A percentile compares a stretch with the other conserved stretches of the same genome.
phyloP scores from a whole-genome alignment of 2,113 vertebrate species.

The Balaeniceps rex region DNA sequence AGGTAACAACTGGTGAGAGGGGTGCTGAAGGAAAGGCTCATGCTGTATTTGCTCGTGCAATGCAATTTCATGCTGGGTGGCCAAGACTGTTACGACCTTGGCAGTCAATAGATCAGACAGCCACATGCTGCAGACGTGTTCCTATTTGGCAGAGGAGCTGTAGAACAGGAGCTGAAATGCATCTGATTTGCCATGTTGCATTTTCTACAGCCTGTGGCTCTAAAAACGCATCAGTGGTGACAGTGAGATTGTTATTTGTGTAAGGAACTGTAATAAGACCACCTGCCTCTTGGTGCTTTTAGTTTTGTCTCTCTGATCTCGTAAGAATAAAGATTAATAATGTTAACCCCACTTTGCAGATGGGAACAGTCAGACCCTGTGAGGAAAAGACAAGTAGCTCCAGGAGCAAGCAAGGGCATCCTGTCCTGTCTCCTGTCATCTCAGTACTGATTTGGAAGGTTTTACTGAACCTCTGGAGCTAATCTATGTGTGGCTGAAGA shows the following conservation, averaged over 20 bases:
- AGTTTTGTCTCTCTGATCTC: background rate
- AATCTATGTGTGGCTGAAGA: background rate
- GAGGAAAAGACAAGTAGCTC: background rate
- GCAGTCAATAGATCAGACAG: background rate
- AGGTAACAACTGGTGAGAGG: background rate
- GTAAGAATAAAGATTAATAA: background rate
- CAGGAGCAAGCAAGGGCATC: background rate
- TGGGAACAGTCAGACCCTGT: background rate
- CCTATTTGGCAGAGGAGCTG: background rate
- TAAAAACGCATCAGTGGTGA: background rate
- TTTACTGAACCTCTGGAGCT: background rate
- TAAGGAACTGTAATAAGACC: background rate
- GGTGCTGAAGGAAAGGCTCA: accelerated
- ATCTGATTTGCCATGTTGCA: background rate
- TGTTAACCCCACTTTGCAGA: background rate
- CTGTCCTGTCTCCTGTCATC: background rate
- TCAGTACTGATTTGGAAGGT: background rate
- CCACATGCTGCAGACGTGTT: accelerated
- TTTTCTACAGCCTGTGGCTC: background rate
- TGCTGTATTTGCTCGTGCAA: background rate
- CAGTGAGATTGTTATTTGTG: background rate
- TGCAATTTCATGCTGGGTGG: background rate
- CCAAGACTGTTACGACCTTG: background rate
- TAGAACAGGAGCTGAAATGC: background rate
- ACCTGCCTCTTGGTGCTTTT: background rate